Evolutionary conservation across 2,888 invertebrate genomes (phyloP).

Genomic region (Megalurothrips usitatus): DNA sequence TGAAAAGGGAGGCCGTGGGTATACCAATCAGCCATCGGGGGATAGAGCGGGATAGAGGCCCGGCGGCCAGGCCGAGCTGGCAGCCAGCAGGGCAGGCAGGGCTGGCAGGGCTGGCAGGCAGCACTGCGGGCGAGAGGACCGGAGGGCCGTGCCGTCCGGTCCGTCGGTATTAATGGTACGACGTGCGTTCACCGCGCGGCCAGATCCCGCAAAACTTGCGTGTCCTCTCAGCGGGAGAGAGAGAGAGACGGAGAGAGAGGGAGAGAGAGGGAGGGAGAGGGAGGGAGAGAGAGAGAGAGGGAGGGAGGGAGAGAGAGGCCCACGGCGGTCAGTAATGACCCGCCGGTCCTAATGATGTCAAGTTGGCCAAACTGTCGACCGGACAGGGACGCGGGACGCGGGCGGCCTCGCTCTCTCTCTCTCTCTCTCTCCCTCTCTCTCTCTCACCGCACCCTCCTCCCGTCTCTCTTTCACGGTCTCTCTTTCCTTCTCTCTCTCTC

Average conservation of each 20-base stretch:
- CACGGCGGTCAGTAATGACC: neutral
- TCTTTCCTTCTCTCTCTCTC: too few relatives aligned
- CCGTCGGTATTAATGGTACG: neutral
- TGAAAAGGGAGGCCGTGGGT: neutral
- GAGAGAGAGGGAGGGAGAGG: slow-evolving; percentile 6
- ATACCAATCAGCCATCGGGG: neutral
- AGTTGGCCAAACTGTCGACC: too few relatives aligned
- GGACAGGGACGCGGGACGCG: too few relatives aligned
- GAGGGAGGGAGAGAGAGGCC: neutral
- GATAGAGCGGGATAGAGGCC: neutral
- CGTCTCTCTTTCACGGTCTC: too few relatives aligned
- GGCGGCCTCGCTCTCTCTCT: neutral
- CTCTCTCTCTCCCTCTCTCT: neutral
- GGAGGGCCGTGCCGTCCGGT: neutral
- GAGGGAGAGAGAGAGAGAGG: neutral
- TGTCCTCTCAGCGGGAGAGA: neutral
- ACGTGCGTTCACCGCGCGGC: neutral
- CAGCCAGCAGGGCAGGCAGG: neutral
- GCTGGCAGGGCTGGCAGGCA: neutral
- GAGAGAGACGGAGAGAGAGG: neutral
- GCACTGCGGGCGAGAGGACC: neutral
- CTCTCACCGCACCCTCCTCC: neutral
- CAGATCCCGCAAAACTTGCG: neutral
- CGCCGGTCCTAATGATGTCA: too few relatives aligned
- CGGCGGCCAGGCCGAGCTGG: neutral